Evolutionary conservation across 2,888 invertebrate species (phyloP), one percentile per base, ranked within the genome.

Genomic region (Andrena hattorfiana): DNA sequence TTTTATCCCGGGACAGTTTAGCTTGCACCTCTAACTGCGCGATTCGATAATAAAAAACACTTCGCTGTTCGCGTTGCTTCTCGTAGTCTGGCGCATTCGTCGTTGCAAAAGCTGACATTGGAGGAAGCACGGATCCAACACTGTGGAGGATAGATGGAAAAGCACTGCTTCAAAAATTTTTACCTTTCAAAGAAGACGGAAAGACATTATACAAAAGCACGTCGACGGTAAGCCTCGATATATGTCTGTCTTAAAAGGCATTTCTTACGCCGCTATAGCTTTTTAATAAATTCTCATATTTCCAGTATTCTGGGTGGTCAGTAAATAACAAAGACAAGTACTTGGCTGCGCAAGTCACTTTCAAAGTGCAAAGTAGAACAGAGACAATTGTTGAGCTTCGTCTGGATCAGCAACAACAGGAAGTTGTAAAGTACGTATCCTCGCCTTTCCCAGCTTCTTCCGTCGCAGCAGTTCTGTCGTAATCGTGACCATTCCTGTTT

Each of bases 91-190:
- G 95, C 35, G 95, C 95, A 85, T 96, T 95, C 92, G 95, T 96
- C 35, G 94, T 96, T 56, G 94, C 95, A 81, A 95, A 95, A 92
- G 94, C 95, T 77, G 96, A 96, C 89, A 89, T 95, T 68, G 94
- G 94, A 74, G 93, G 92, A 67, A 94, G 94, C 78, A 94, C 94
- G 80, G 94, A 94, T 78, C 95, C 95, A 59, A 95, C 95, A 35
- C 93, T 96, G 71, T 96, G 96, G 96, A 95, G 95, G 93, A 95
- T 96, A 89, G 96, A 96, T 92, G 95, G 95, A 13, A 95, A 95
- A 85, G 95, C 95, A 49, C 93, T 96, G 82, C 93, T 96, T 69
- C 96, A 96, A 92, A 96, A 96, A 90, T 96, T 95, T 93, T 94
- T 96, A 89, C 95, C 95, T 42, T 94, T 94, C 86, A 94, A 95